Conservation (phyloP, 1,140 invertebrate species). For the Pseudomyrmex flavicornis region DNA sequence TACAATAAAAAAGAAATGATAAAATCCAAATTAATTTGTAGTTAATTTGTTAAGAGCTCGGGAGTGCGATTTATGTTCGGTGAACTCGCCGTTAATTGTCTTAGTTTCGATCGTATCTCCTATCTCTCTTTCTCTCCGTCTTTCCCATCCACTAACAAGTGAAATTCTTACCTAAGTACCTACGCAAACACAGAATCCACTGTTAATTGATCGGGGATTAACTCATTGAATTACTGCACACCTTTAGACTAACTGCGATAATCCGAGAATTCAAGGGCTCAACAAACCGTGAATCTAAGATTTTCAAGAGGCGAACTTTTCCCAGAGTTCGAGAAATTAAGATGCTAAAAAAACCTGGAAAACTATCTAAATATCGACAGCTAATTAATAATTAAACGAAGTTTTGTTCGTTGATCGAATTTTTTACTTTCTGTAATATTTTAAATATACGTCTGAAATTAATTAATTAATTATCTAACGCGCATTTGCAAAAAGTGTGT, state of each 20-base stretch:
- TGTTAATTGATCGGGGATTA: constrained; percentile 70
- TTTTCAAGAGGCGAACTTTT: constrained; percentile 1
- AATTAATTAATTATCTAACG: too few species aligned
- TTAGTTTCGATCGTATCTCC: constrained; percentile 40
- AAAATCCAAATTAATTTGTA: constrained; percentile 73
- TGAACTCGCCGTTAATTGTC: constrained; percentile 56
- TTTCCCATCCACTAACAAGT: constrained; percentile 71
- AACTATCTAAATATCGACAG: neutral
- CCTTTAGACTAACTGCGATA: constrained; percentile 50
- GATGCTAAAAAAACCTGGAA: constrained; percentile 9
- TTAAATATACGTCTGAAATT: neutral
- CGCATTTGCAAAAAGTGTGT: too few species aligned
- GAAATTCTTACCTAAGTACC: constrained; percentile 76
- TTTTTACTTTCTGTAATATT: neutral
- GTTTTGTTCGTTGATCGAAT: neutral
- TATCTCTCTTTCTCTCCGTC: neutral
- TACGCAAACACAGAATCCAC: constrained; percentile 58
- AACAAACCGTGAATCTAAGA: constrained; percentile 30
- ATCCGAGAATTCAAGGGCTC: constrained; percentile 48
- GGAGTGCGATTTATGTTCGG: constrained; percentile 71
- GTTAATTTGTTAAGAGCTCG: constrained; percentile 76
- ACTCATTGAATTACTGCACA: constrained; percentile 57
- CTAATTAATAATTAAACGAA: neutral
- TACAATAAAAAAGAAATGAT: constrained; percentile 52
- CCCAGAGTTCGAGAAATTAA: neutral